phyloP scores from a whole-genome alignment of 2,797 vertebrate genomes.

The Harpagifer antarcticus region DNA sequence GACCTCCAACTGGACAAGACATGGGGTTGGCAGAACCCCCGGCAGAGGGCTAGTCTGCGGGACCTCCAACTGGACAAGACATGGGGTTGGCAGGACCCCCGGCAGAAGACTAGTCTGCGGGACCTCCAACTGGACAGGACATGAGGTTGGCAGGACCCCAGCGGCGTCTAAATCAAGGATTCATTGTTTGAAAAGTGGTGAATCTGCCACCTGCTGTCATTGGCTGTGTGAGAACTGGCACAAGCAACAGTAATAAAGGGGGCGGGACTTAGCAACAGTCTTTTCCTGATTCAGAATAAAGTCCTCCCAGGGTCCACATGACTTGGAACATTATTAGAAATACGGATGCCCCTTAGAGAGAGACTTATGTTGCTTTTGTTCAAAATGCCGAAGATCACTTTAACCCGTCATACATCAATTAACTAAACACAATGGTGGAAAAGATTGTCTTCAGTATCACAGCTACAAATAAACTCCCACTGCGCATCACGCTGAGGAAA shows the following conservation, averaged over 20 bases:
- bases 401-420: neutral
- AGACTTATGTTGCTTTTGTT: neutral
- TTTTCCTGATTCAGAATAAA: constrained; percentile 9
- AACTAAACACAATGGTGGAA: constrained; percentile 1
- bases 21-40: no score
- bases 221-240: neutral
- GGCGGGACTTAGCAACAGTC: neutral
- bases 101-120: no score
- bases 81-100: no score
- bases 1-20: no score
- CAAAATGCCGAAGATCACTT: constrained; percentile 4
- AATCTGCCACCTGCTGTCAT: neutral
- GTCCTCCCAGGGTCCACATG: neutral
- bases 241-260: neutral
- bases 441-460: constrained; percentile 27
- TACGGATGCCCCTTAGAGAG: neutral
- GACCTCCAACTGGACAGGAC: no score
- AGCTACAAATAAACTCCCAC: constrained; percentile 39
- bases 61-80: no score
- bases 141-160: no score
- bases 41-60: no score
- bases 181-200: neutral
- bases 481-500: constrained; percentile 44
- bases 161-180: neutral
- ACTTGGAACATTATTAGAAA: neutral